Base-by-base conservation (phyloP, 1,140 invertebrate genomes). In the Lamellibrachia luymesi region DNA sequence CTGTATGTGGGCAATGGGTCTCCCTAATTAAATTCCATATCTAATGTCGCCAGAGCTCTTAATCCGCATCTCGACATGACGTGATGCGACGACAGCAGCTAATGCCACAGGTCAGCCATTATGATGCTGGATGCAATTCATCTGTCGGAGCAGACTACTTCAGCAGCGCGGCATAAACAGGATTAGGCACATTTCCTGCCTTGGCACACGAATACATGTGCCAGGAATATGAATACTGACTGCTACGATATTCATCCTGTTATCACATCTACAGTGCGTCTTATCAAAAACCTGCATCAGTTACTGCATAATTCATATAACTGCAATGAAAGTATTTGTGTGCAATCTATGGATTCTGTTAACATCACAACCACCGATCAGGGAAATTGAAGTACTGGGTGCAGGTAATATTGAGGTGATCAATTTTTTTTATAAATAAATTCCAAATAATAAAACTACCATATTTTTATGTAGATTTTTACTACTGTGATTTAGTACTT, bases 141-240 rank as follows among this genome's bases (percentile, higher is more conserved):
- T 17, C 64, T 80, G 13, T 4, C 25, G 64, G 64, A 22, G 17
- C 8, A 80, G 64, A 80, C 64, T 22, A 80, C 64, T 80, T 17
- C 64, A 80, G 38, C 38, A 38, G 64, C 64, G 7, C 64, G 25
- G 8, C 2, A 80, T 22, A 80, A 22, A 80, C 25, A 80, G 7
- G 64, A 80, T 80, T 80, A 80, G 64, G 64, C 64, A 80, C 64
- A 80, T 80, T 80, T 80, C 64, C 64, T 80, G 64, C 64, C 64
- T 80, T 22, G 25, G 5, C 25, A 80, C 64, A 80, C 25, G 17
- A 56, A 13, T 22, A 17, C 25, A 22, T 80, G 64, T 80, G 64
- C 17, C 13, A 80, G 7, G 64, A 80, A 80, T 80, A 80, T 80
- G 2, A 80, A 80, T 80, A 80, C 64, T 80, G 64, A 80, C 64